These are phyloP conservation scores for Lepus timidus DNA, from an alignment of 2,113 vertebrate species.

Conservation along the genomic window DNA sequence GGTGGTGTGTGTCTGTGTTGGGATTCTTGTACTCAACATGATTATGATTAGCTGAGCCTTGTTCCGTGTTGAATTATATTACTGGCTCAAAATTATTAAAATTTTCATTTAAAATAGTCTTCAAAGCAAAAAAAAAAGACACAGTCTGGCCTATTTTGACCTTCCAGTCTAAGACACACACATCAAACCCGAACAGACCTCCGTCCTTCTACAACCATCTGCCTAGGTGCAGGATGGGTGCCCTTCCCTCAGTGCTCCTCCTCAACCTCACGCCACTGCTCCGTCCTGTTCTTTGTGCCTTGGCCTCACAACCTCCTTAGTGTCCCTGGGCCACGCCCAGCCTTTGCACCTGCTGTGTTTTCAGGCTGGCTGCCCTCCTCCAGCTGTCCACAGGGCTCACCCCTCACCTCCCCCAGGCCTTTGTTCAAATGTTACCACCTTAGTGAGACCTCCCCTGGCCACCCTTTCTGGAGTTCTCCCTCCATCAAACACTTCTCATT, in stretches of 20 bases:
- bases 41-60: background rate
- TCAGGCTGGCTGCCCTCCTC: background rate
- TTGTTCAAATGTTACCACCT: background rate
- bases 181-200: background rate
- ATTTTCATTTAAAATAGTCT: slow-evolving; percentile 22
- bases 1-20: background rate
- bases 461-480: background rate
- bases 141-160: background rate
- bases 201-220: background rate
- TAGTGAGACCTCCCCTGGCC: background rate
- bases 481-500: background rate
- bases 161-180: background rate
- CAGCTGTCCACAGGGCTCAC: background rate
- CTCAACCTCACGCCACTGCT: background rate
- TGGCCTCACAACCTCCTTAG: background rate
- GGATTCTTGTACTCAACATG: background rate
- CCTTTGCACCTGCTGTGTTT: background rate
- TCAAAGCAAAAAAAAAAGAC: slow-evolving; percentile 20
- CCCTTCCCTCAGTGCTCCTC: background rate
- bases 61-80: background rate
- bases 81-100: slow-evolving; percentile 1
- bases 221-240: background rate
- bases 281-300: background rate
- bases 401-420: background rate
- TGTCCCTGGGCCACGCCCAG: too few relatives aligned